Base-by-base conservation (phyloP, 1,140 invertebrate genomes). In the Babylonia areolata region DNA sequence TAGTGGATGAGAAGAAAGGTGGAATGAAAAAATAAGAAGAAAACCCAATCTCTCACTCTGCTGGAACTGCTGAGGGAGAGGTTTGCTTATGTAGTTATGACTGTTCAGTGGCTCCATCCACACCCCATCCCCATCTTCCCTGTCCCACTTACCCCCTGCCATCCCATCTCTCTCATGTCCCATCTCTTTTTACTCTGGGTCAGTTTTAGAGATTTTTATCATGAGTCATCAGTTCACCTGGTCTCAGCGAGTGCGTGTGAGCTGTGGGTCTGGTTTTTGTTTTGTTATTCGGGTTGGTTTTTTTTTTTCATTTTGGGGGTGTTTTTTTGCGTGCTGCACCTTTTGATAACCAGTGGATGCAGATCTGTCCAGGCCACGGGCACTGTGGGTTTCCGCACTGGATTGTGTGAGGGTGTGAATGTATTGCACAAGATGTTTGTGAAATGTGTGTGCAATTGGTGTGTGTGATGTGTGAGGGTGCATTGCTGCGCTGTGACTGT, bases 121-220 rank as follows among this genome's bases (percentile, higher is more conserved):
- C 58, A 64, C 58, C 58, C 58, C 23, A 28, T 64, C 58, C 58
- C 58, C 23, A 28, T 64, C 58, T 23, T 51, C 46, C 46, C 9
- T 64, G 15, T 23, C 58, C 58, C 28, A 64, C 28, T 23, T 64
- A 23, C 28, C 28, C 28, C 58, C 40, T 73, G 33, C 35, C 15
- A 20, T 40, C 75, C 28, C 28, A n/a, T 23, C 58, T 64, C 23
- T 23, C 12, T 64, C 58, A 5, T 23, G 15, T 23, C 28, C 28
- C 28, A 23, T 23, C 5, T 64, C 5, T 23, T 64, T 64, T 64
- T 64, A 64, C 28, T 12, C 15, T 77, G 6, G 37, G 75, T 77
- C 35, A 39, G 3, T 77, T 77, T 39, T 77, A 77, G 75, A 77
- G 75, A 77, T 77, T 77, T 77, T 77, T 77, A 77, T 77, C 35